These are phyloP conservation scores for Oophaga pumilio DNA, from an alignment of 2,113 vertebrate species.

Conservation along the genomic window DNA sequence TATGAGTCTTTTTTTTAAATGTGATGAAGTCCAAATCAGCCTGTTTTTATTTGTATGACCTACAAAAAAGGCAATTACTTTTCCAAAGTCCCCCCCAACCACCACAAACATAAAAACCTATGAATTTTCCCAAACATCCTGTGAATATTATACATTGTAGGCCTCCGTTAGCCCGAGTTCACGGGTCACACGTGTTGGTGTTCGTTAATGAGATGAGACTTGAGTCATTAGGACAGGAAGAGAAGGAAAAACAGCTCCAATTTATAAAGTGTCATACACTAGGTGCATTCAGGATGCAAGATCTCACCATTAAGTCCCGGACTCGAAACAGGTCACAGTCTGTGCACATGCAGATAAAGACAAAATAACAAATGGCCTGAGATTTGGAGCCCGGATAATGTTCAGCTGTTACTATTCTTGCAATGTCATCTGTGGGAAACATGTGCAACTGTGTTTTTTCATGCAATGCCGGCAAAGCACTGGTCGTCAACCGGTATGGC, in stretches of 20 bases:
- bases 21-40: neutral
- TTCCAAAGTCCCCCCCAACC: neutral
- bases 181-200: slow-evolving; percentile 39
- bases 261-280: slow-evolving; percentile 47
- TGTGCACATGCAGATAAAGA: slow-evolving; percentile 12
- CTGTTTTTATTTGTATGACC: neutral
- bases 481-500: neutral
- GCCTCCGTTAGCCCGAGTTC: neutral
- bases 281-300: slow-evolving; percentile 19
- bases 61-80: neutral
- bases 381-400: neutral
- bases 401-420: slow-evolving; percentile 30
- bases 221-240: slow-evolving; percentile 12
- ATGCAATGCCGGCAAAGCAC: neutral
- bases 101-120: neutral
- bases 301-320: slow-evolving; percentile 25
- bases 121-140: neutral
- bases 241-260: slow-evolving; percentile 24
- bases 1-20: neutral
- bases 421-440: neutral
- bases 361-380: slow-evolving; percentile 27
- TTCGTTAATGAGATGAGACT: slow-evolving; percentile 35
- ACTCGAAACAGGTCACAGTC: slow-evolving; percentile 16
- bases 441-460: slow-evolving; percentile 3
- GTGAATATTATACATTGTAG: slow-evolving; percentile 14